Evolutionary conservation across 1,140 invertebrate species (phyloP).

Genomic region (Dinoponera quadriceps): DNA sequence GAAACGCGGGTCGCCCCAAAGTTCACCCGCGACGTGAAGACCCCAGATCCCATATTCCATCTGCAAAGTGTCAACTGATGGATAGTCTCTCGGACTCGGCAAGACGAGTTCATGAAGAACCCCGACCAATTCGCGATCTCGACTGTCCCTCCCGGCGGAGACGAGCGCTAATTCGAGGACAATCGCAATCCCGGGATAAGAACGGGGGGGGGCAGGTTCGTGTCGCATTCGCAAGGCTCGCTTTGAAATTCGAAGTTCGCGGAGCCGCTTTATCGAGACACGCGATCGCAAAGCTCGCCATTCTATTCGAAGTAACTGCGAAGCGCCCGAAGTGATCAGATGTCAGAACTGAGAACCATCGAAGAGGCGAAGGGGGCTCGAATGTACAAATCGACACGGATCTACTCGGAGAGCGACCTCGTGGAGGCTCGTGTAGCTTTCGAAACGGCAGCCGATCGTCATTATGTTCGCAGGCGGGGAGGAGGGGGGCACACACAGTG

Average conservation of each 20-base stretch:
- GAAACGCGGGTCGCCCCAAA: conserved; percentile 82
- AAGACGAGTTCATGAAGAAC: too few species aligned
- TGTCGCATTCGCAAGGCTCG: too few species aligned
- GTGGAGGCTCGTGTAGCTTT: conserved; percentile 9
- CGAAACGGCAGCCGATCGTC: conserved; percentile 16
- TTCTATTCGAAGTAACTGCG: too few species aligned
- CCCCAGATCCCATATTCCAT: conserved; percentile 86
- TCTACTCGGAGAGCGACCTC: neutral
- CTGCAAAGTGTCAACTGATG: conserved; percentile 62
- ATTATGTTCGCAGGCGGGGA: conserved; percentile 49
- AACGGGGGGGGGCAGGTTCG: too few species aligned
- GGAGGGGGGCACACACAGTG: conserved; percentile 1
- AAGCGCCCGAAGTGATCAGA: too few species aligned
- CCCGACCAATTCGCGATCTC: too few species aligned
- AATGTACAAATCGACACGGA: neutral
- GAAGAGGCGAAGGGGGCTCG: neutral
- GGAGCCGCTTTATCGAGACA: too few species aligned
- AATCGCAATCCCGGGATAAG: too few species aligned
- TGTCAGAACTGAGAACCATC: neutral
- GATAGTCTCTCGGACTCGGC: neutral
- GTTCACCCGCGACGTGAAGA: conserved; percentile 82
- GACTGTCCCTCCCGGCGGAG: too few species aligned
- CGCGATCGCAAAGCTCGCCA: too few species aligned
- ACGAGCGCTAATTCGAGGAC: too few species aligned
- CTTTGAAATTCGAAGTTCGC: too few species aligned